Percentiles rank a stretch among this genome's conserved stretches.
These are phyloP conservation scores for Anser cygnoides DNA, from an alignment of 2,113 vertebrate genomes.

Conservation along the genomic window DNA sequence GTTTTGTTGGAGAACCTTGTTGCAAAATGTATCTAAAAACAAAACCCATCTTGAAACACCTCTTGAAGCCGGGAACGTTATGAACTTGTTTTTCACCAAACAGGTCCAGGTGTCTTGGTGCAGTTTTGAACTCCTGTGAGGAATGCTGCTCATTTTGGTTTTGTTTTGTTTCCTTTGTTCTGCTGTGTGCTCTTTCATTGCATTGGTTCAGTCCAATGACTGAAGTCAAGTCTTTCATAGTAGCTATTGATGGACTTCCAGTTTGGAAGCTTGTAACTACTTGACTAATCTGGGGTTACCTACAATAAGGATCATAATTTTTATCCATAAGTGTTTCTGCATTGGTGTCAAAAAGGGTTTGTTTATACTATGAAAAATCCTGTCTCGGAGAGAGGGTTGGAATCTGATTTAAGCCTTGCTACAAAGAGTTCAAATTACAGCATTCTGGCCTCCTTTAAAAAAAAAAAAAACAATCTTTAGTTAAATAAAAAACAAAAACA, in stretches of 20 bases:
- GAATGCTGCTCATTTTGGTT: neutral
- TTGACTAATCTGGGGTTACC: neutral
- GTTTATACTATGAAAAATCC: neutral
- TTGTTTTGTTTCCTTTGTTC: neutral
- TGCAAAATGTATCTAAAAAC: neutral
- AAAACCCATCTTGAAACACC: neutral
- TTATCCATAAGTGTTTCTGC: neutral
- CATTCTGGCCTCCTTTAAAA: neutral
- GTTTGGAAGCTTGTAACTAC: neutral
- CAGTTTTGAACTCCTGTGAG: neutral
- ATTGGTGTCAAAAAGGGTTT: neutral
- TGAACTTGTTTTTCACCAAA: neutral
- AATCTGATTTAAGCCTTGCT: neutral
- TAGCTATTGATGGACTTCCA: neutral
- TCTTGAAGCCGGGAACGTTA: neutral
- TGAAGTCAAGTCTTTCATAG: neutral
- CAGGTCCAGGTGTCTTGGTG: neutral
- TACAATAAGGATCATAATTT: neutral
- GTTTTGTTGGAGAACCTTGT: neutral
- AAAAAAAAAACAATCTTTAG: neutral
- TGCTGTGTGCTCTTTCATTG: neutral
- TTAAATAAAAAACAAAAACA: neutral
- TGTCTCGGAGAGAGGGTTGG: neutral
- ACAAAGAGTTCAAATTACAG: fast-evolving
- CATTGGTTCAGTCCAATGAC: neutral